Evolutionary conservation across 2,888 invertebrate species (phyloP), one percentile per base, ranked within the genome.

Genomic region (Chelonus formosanus): DNA sequence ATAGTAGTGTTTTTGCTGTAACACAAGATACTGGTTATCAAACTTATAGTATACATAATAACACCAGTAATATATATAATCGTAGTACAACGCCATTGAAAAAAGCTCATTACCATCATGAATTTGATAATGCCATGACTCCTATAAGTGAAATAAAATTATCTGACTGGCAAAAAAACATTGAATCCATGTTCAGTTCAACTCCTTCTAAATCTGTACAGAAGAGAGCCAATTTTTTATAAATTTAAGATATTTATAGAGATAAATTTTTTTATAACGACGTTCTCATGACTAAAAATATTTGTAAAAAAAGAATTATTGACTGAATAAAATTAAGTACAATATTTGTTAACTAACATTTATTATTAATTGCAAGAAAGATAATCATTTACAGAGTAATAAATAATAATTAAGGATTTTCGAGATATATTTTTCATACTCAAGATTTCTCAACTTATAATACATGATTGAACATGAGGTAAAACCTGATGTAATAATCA

Each of bases 21-120:
- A 66, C 73, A 45, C 83, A 83, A 66, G 83, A 83, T 54, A 81
- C 82, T 20, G 83, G 83, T 8, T 83, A 83, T 73, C 82, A 83
- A 59, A 83, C 83, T 40, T 75, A 73, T 44, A 82, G 79, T 67
- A 80, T 80, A 67, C 80, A 75, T 59, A 76, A 68, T 62, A 73
- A 73, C 35, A 73, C 73, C 35, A 71, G 62, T 0, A 77, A 73
- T 54, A 73, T 63, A 3, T 79, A 80, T 34, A 80, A 72, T 63
- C 75, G 66, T 5, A 77, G 70, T 45, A 71, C 66, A 43, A 75
- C 75, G 5, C 72, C 75, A 0, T 66, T 70, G 3, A 76, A 76
- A 20, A 73, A 77, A 52, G 75, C 71, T 43, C 52, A 69, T 44
- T 61, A 63, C 56, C 78, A 75, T 75, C 73, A 75, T 40, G 78